Evolutionary conservation across 2,113 vertebrate species (phyloP).

Genomic region (Damaliscus lunatus): DNA sequence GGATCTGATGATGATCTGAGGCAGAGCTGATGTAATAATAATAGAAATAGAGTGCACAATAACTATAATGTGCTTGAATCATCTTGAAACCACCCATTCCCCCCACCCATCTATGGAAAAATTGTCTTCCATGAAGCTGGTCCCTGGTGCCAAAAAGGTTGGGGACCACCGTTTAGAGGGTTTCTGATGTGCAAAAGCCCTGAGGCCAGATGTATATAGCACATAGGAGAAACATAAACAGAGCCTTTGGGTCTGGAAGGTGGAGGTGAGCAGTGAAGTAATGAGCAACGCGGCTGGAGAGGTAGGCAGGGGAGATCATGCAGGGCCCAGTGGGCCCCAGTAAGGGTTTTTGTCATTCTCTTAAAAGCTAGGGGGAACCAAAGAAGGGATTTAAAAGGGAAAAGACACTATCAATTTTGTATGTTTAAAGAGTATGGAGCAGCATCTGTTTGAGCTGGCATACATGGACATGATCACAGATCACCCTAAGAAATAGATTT

Average conservation of each 20-base stretch:
- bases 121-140: not conserved
- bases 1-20: not conserved
- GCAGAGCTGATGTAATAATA: not conserved
- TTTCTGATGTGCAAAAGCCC: not conserved
- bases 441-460: not conserved
- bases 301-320: not conserved
- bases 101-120: not conserved
- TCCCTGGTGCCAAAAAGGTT: not conserved
- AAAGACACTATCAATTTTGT: not conserved
- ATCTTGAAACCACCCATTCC: not conserved
- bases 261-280: not conserved
- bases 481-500: not conserved
- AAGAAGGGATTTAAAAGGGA: not conserved
- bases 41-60: not conserved
- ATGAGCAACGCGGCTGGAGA: not conserved
- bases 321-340: not conserved
- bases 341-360: not conserved
- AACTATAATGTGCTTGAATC: not conserved
- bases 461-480: not conserved
- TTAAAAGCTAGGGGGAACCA: not conserved
- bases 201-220: not conserved
- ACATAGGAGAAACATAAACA: not conserved
- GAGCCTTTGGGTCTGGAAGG: not conserved
- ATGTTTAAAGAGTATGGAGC: not conserved
- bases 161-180: not conserved